Conservation (phyloP, 1,140 invertebrate genomes). For the Vanessa atalanta region DNA sequence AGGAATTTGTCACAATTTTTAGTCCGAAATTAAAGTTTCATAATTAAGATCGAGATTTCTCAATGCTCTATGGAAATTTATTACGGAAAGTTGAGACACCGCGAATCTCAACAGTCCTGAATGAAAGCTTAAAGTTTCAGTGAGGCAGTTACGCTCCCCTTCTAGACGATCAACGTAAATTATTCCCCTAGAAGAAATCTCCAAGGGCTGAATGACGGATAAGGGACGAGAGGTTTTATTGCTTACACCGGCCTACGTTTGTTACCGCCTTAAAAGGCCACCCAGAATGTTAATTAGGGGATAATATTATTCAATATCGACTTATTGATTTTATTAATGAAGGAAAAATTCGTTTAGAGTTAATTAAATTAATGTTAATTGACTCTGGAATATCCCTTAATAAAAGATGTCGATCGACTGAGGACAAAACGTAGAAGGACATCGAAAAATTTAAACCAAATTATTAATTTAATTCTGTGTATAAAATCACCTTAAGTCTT, state of each 20-base stretch:
- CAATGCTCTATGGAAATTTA: constrained; percentile 71
- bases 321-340: constrained; percentile 64
- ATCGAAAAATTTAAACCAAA: not conserved
- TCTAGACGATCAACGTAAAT: constrained; percentile 64
- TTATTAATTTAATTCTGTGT: too few species aligned
- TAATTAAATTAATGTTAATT: constrained; percentile 37
- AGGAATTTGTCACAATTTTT: constrained; percentile 23
- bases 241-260: constrained; percentile 64
- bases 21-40: constrained; percentile 31
- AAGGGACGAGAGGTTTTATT: constrained; percentile 76
- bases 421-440: not conserved
- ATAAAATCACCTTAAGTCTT: too few species aligned
- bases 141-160: constrained; percentile 76
- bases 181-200: constrained; percentile 73
- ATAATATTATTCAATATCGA: constrained; percentile 73
- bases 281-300: constrained; percentile 71
- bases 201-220: constrained; percentile 77
- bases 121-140: constrained; percentile 77
- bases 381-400: constrained; percentile 14
- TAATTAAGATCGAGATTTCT: constrained; percentile 55
- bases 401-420: not conserved
- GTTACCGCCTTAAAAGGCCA: constrained; percentile 69
- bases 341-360: constrained; percentile 27
- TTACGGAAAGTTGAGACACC: constrained; percentile 69
- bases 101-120: constrained; percentile 69